Evolutionary conservation across 30 jellyfish, hydroid and myxozoan species (phyloP).

Genomic region (Hydractinia echinata): DNA sequence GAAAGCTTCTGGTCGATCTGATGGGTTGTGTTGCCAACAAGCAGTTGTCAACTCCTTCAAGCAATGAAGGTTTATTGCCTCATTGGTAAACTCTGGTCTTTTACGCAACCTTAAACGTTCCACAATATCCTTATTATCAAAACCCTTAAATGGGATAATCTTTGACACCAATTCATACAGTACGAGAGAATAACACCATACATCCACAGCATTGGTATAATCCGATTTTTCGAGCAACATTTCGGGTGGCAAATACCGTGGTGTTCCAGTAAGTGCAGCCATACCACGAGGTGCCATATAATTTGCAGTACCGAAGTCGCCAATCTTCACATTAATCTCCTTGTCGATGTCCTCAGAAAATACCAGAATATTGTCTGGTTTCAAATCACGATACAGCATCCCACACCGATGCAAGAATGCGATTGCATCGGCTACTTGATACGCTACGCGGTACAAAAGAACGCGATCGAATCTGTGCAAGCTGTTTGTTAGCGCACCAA

Average conservation of each 20-base stretch:
- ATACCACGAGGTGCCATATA: constrained; percentile 10
- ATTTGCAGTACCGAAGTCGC: constrained; percentile 36
- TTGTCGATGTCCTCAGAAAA: constrained; percentile 3
- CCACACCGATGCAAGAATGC: constrained; percentile 2
- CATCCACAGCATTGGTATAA: constrained; percentile 3
- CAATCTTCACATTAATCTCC: constrained; percentile 3
- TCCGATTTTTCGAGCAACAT: constrained; percentile 1
- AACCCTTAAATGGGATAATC: neutral
- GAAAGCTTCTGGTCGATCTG: neutral
- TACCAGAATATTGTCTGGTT: constrained; percentile 17
- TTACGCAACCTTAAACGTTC: neutral
- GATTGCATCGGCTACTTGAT: constrained; percentile 22
- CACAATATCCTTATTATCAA: neutral
- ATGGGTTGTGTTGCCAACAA: constrained; percentile 1
- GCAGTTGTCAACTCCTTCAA: neutral
- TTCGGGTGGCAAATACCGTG: constrained; percentile 23
- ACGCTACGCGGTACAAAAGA: constrained; percentile 2
- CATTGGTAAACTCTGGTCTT: neutral
- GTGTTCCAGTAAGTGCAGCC: constrained; percentile 4
- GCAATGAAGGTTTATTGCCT: neutral
- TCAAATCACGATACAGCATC: constrained; percentile 23
- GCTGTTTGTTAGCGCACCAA: neutral
- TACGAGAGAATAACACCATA: constrained; percentile 10
- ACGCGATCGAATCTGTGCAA: constrained; percentile 1
- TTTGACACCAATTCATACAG: constrained; percentile 2